Base-by-base conservation (phyloP, 2,888 invertebrate genomes). In the Nyleta sp. region DNA sequence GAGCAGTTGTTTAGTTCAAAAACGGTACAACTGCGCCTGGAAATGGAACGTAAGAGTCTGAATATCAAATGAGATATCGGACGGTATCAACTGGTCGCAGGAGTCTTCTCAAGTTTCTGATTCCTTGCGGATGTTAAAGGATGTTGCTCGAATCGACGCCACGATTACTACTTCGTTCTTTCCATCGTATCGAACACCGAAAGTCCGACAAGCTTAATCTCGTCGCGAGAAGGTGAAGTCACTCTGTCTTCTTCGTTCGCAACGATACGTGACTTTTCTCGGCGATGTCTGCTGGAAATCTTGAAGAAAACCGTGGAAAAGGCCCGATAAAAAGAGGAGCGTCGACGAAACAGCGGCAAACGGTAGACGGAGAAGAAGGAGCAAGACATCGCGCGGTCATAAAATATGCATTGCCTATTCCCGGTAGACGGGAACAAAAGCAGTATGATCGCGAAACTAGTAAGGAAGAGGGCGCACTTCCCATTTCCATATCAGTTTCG, bases 331-430 rank as follows among this genome's bases (percentile, higher is more conserved):
- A 71, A 62, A 65, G 59, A 64, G 68, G 57, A 57, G 22, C 11
- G 67, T 33, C 68, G 33, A 15, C 42, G 46, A 50, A 62, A 44
- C 50, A 48, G 64, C 44, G 33, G 59, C 57, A 59, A 67, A 62
- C 70, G 38, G 18, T 42, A 50, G 60, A 70, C 40, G 55, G 15
- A 35, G 5, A 42, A 52, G 53, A 60, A 40, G 57, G 55, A 77
- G 67, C 40, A 59, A 82, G 82, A 83, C 79, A 82, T 83, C 74
- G 82, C 79, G 65, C 79, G 81, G 80, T 83, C 82, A 84, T 88
- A 87, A 88, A 88, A 89, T 88, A 88, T 88, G 87, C 85, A 88
- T 87, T 84, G 84, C 82, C 85, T 84, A 86, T 86, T 86, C 82
- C 81, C 80, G 67, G 80, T 73, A 79, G 82, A 80, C 46, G 65